Percentiles rank a stretch among this genome's conserved stretches.
These are phyloP conservation scores for Polydrusus cervinus DNA, from an alignment of 2,888 invertebrate species.

Conservation along the genomic window DNA sequence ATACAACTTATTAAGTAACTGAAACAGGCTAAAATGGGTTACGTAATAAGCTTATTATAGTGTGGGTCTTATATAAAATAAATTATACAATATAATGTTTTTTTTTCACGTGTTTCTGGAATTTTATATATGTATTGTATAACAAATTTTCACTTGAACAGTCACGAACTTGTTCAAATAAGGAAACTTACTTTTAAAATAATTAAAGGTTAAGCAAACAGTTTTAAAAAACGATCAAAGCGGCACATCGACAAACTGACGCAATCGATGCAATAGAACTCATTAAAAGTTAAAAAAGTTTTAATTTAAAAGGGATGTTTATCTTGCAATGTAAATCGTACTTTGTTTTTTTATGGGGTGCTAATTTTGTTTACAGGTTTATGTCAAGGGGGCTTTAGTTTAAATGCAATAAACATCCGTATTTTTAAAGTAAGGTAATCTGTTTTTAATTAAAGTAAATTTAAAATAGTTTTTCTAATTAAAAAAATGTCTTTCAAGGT, in stretches of 20 bases:
- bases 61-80: too few relatives aligned
- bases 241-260: background rate
- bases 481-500: background rate
- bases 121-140: too few relatives aligned
- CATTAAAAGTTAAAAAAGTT: constrained; percentile 16
- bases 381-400: background rate
- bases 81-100: too few relatives aligned
- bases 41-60: too few relatives aligned
- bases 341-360: constrained; percentile 7
- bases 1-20: too few relatives aligned
- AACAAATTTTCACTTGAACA: too few relatives aligned
- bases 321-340: constrained; percentile 11
- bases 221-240: background rate
- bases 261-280: constrained; percentile 6
- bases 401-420: background rate
- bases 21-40: too few relatives aligned
- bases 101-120: too few relatives aligned
- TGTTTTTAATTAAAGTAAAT: background rate
- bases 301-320: constrained; percentile 5
- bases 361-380: background rate
- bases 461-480: background rate
- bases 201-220: constrained; percentile 10
- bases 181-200: background rate
- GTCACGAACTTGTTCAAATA: background rate
- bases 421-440: background rate